phyloP scores from a whole-genome alignment of 2,113 vertebrate species.

The Hoplias malabaricus region DNA sequence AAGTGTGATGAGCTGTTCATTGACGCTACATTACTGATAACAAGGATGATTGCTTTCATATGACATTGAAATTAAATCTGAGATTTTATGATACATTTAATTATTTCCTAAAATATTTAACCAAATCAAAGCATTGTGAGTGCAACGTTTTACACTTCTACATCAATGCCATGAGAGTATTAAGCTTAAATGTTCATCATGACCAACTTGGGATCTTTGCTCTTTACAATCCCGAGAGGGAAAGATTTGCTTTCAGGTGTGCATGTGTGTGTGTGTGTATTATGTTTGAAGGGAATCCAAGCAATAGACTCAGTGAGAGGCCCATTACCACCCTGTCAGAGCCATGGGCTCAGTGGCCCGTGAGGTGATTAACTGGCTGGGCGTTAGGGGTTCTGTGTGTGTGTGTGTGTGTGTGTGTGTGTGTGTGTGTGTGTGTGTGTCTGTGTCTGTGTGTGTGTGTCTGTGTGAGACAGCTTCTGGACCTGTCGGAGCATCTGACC shows the following conservation, averaged over 20 bases:
- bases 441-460: too few species aligned
- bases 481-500: not conserved
- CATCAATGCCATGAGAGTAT: not conserved
- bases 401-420: too few species aligned
- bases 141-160: not conserved
- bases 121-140: not conserved
- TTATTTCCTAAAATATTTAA: too few species aligned
- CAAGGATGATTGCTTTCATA: too few species aligned
- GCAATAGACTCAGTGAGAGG: not conserved
- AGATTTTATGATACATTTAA: too few species aligned
- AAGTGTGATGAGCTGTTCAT: too few species aligned
- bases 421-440: too few species aligned
- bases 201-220: not conserved
- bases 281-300: not conserved
- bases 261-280: not conserved
- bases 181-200: not conserved
- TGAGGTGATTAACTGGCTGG: not conserved
- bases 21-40: too few species aligned
- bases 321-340: not conserved
- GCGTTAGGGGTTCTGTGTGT: too few species aligned
- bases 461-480: not conserved
- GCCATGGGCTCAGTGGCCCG: not conserved
- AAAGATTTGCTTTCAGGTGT: conserved; percentile 1
- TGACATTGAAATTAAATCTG: too few species aligned
- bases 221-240: not conserved